Evolutionary conservation across 2,797 vertebrate species (phyloP).

Genomic region (Syngnathus acus): DNA sequence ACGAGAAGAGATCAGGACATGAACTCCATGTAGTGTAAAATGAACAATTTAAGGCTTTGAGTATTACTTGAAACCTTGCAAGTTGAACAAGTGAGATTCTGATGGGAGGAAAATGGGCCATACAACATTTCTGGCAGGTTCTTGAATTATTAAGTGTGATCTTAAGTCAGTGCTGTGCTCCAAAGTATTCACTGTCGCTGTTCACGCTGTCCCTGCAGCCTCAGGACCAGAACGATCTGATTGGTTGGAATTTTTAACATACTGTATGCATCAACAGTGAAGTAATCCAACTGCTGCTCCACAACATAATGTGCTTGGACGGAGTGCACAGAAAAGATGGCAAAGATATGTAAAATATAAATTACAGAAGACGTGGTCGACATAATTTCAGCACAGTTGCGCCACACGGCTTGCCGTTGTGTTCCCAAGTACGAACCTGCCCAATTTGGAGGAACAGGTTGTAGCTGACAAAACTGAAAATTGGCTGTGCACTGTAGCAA

Average conservation of each 20-base stretch:
- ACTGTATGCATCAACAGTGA: slow-evolving; percentile 11
- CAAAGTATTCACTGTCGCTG: slow-evolving; percentile 20
- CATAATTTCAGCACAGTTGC: not conserved
- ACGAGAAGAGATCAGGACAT: slow-evolving; percentile 8
- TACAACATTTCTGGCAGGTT: slow-evolving; percentile 33
- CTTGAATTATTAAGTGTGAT: slow-evolving; percentile 43
- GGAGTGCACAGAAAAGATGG: not conserved
- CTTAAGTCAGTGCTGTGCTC: slow-evolving; percentile 29
- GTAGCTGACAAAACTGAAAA: not conserved
- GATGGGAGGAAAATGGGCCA: slow-evolving; percentile 23
- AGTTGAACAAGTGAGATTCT: slow-evolving; percentile 22
- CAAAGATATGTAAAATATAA: not conserved
- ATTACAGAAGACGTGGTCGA: too few species aligned
- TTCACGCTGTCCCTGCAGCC: slow-evolving; percentile 24
- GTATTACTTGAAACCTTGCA: slow-evolving; percentile 7
- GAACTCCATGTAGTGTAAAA: not conserved
- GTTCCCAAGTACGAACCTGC: not conserved
- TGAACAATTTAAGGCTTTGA: slow-evolving; percentile 13
- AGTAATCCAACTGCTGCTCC: slow-evolving; percentile 8
- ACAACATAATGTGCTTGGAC: slow-evolving; percentile 5
- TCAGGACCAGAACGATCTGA: slow-evolving; percentile 15
- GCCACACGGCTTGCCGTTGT: not conserved
- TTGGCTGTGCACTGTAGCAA: not conserved
- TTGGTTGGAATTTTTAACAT: slow-evolving; percentile 25
- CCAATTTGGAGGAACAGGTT: not conserved